A percentile compares a stretch with the other conserved stretches of the same genome.
Evolutionary conservation across 2,888 invertebrate genomes (phyloP).

Genomic region (Venustoraphidia nigricollis): DNA sequence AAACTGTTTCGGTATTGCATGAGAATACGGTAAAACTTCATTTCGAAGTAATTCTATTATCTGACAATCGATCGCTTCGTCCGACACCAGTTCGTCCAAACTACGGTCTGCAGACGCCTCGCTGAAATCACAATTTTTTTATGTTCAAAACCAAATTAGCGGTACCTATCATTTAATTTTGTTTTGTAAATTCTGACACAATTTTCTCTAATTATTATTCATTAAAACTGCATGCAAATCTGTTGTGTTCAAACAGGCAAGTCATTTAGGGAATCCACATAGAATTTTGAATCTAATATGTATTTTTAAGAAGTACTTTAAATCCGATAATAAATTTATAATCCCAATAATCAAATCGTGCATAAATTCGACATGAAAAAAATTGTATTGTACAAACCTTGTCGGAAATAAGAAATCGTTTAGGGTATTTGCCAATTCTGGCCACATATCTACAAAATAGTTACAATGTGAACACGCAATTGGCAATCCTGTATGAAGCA

Average conservation of each 20-base stretch:
- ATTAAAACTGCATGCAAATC: too few relatives aligned
- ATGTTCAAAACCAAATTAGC: too few relatives aligned
- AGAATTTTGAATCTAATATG: too few relatives aligned
- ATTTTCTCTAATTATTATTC: too few relatives aligned
- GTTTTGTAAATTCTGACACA: too few relatives aligned
- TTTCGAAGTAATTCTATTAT: conserved; percentile 68
- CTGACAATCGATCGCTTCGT: conserved; percentile 72
- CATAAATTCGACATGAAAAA: neutral
- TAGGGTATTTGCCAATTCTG: conserved; percentile 65
- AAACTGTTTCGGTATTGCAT: conserved; percentile 64
- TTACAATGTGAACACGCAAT: conserved; percentile 67
- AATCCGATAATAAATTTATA: too few relatives aligned
- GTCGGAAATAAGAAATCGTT: conserved; percentile 86
- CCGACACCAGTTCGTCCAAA: conserved; percentile 40
- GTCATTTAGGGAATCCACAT: too few relatives aligned
- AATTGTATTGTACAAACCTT: conserved; percentile 33
- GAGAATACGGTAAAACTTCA: conserved; percentile 68
- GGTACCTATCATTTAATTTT: conserved; percentile 1
- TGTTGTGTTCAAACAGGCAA: too few relatives aligned
- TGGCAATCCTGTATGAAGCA: conserved; percentile 73
- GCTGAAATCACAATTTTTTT: conserved; percentile 19
- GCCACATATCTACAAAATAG: conserved; percentile 68
- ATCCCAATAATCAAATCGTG: neutral
- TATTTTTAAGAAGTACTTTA: too few relatives aligned
- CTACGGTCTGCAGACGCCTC: conserved; percentile 37